Base-by-base conservation (phyloP, 1,140 invertebrate species). In the Oryctes rhinoceros region DNA sequence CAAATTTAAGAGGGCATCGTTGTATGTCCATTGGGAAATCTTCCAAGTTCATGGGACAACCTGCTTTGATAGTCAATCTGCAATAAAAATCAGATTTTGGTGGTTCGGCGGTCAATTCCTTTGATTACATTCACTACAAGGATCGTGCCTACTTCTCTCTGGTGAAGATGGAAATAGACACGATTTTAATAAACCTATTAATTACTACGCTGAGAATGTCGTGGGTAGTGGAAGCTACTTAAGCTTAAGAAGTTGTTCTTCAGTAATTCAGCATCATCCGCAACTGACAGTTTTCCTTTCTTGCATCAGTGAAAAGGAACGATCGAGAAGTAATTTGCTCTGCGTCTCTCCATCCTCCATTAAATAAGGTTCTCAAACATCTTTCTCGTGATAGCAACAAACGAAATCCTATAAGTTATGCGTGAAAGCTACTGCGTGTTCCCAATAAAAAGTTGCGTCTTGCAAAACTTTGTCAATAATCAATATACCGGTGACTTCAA, bases 11-110 rank as follows among this genome's bases (percentile, higher is more conserved):
- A 4, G 95, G 95, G 87, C 96, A 98, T 81, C 92, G 90, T 85
- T 97, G 96, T 20, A 92, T 93, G 87, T 97, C 96, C 94, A 97
- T 96, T 0, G 97, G 97, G 87, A 97, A 98, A 84, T 96, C 93
- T 87, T 95, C 93, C 49, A 98, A 88, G 87, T 96, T 94, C 96
- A 98, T 98, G 3, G 95, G 96, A 88, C 97, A 98, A 49, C 93
- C 94, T 47, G 96, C 96, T 88, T 96, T 96, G 80, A 98, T 96
- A 4, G 97, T 98, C 82, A 98, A 88, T 82, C 96, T 95, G 88
- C 4, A 76, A 37, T 74, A 74, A n/a, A 44, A 44, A 44, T 30
- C 24, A 30, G 24, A 30, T 30, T 30, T 30, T 30, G 24, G 24
- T 30, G 24, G 24, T 30, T 30, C 24, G 2, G 24, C 2, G 24